Conservation (phyloP, 1,140 invertebrate species). For the Sipha flava region DNA sequence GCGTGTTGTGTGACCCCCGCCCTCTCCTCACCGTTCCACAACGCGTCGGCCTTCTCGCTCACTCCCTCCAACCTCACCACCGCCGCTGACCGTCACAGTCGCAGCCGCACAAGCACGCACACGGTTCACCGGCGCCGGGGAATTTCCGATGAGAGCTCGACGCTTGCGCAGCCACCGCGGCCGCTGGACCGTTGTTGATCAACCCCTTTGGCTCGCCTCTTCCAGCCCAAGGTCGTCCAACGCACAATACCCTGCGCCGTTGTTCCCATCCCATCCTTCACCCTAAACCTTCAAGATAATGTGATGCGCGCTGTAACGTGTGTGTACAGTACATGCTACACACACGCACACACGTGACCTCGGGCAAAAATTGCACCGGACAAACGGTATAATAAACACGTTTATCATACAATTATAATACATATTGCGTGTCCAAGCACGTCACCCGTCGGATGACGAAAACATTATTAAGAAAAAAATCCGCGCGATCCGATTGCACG, state of each 20-base stretch:
- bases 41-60: not conserved
- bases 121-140: constrained; percentile 19
- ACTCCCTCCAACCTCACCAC: not conserved
- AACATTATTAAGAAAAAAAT: not conserved
- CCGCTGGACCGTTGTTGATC: not conserved
- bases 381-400: not conserved
- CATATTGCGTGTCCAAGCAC: not conserved
- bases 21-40: not conserved
- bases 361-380: not conserved
- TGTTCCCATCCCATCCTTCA: not conserved
- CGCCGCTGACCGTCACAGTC: not conserved
- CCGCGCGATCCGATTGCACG: not conserved
- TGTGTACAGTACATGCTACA: too few relatives aligned
- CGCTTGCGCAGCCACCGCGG: not conserved
- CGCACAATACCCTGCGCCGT: not conserved
- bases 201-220: not conserved
- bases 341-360: not conserved
- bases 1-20: not conserved
- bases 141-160: not conserved
- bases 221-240: not conserved
- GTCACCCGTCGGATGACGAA: not conserved
- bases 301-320: too few relatives aligned
- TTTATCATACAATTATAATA: not conserved
- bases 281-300: too few relatives aligned
- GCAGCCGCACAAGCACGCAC: not conserved